Evolutionary conservation across 2,113 vertebrate species (phyloP).

Genomic region (Scartelaos histophorus): DNA sequence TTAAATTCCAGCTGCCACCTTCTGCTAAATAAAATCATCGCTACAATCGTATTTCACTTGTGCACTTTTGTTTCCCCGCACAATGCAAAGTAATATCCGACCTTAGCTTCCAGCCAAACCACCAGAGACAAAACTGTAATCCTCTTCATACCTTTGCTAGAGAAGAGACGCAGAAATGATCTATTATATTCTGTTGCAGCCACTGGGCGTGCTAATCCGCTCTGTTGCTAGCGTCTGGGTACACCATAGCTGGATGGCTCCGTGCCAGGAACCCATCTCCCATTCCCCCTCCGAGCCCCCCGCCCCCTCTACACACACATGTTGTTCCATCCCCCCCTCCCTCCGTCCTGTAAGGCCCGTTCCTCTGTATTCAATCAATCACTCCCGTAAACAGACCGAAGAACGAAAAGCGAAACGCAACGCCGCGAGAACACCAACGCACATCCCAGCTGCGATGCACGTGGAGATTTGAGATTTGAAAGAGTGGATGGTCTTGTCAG

Average conservation of each 20-base stretch:
- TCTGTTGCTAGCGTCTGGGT: conserved; percentile 56
- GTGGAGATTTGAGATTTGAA: conserved; percentile 39
- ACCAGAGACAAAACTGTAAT: conserved; percentile 53
- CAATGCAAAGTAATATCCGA: conserved; percentile 58
- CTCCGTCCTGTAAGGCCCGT: background rate
- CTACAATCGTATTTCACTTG: conserved; percentile 28
- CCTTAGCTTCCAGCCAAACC: conserved; percentile 43
- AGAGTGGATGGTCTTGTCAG: conserved; percentile 35
- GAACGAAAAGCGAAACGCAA: conserved; percentile 12
- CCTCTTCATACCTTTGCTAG: conserved; percentile 55
- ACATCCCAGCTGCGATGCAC: conserved; percentile 23
- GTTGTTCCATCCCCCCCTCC: background rate
- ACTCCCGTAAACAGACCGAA: conserved; percentile 4
- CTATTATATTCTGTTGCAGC: conserved; percentile 54
- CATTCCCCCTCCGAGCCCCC: conserved; percentile 34
- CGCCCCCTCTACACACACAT: conserved; percentile 9
- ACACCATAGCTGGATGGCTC: conserved; percentile 59
- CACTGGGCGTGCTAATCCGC: conserved; percentile 56
- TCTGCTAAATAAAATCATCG: conserved; percentile 49
- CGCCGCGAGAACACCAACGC: background rate
- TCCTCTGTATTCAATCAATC: conserved; percentile 20
- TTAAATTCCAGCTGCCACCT: conserved; percentile 28
- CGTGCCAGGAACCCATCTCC: conserved; percentile 58
- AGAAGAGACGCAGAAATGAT: conserved; percentile 31
- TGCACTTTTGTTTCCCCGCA: conserved; percentile 50